A percentile compares a stretch with the other conserved stretches of the same genome.
Evolutionary conservation across 2,113 vertebrate species (phyloP).

Genomic region (Dromas ardeola): DNA sequence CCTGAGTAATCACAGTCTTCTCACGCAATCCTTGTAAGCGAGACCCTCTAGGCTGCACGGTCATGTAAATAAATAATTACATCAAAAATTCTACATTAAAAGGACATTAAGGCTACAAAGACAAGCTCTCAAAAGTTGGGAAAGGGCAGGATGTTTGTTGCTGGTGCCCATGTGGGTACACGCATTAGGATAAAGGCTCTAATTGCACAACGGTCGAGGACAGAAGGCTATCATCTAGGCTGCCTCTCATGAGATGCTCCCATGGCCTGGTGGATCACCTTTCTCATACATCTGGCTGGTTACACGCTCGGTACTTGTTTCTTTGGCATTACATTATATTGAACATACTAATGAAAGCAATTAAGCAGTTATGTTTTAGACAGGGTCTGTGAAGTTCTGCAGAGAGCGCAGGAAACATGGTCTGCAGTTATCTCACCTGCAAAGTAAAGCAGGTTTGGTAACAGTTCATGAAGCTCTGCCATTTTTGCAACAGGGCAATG

Average conservation of each 20-base stretch:
- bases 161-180: background rate
- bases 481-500: background rate
- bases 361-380: background rate
- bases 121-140: background rate
- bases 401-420: background rate
- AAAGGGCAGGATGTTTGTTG: slow-evolving; percentile 5
- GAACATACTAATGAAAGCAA: background rate
- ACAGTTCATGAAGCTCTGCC: background rate
- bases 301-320: background rate
- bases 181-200: background rate
- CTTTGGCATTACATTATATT: background rate
- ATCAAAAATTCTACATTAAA: slow-evolving; percentile 21
- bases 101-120: slow-evolving; percentile 6
- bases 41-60: slow-evolving; percentile 25
- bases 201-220: background rate
- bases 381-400: background rate
- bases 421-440: background rate
- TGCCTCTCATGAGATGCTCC: background rate
- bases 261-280: background rate
- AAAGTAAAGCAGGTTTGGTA: background rate
- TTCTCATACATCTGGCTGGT: background rate
- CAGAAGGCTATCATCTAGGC: background rate
- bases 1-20: slow-evolving; percentile 7
- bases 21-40: background rate
- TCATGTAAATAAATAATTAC: slow-evolving; percentile 62